Conservation (phyloP, 1,140 invertebrate genomes). For the Schlechtendalia chinensis region DNA sequence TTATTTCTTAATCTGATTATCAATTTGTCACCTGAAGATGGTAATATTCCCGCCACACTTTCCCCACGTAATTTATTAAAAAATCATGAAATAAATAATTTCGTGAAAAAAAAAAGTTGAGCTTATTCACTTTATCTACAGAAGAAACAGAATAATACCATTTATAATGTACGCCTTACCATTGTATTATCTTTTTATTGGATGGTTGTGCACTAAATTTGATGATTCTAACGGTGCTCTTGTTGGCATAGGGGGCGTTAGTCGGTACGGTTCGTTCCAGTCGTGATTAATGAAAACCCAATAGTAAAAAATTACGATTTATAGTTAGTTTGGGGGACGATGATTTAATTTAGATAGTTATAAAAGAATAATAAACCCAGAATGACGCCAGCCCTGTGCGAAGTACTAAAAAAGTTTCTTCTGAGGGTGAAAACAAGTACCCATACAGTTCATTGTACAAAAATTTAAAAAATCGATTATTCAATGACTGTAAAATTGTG, state of each 20-base stretch:
- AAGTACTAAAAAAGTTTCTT: conserved; percentile 86
- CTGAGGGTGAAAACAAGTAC: conserved; percentile 92
- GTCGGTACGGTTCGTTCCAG: conserved; percentile 70
- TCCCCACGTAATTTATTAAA: too few relatives aligned
- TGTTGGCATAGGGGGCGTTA: conserved; percentile 64
- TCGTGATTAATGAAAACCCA: conserved; percentile 72
- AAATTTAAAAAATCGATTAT: not conserved
- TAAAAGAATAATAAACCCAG: too few relatives aligned
- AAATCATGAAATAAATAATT: too few relatives aligned
- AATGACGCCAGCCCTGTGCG: conserved; percentile 88
- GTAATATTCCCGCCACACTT: too few relatives aligned
- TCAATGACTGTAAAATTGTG: not conserved
- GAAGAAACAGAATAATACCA: too few relatives aligned
- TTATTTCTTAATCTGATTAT: too few relatives aligned
- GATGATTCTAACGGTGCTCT: conserved; percentile 70
- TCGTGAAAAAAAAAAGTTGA: too few relatives aligned
- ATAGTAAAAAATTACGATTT: conserved; percentile 59
- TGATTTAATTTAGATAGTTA: too few relatives aligned
- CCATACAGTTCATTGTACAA: conserved; percentile 62
- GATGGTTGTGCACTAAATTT: conserved; percentile 73
- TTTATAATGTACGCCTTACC: conserved; percentile 62
- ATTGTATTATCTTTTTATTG: conserved; percentile 70
- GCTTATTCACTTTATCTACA: too few relatives aligned
- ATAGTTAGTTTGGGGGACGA: too few relatives aligned
- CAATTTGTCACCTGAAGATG: too few relatives aligned